These are phyloP conservation scores for Tetrax tetrax DNA, from an alignment of 2,113 vertebrate genomes.

Conservation along the genomic window DNA sequence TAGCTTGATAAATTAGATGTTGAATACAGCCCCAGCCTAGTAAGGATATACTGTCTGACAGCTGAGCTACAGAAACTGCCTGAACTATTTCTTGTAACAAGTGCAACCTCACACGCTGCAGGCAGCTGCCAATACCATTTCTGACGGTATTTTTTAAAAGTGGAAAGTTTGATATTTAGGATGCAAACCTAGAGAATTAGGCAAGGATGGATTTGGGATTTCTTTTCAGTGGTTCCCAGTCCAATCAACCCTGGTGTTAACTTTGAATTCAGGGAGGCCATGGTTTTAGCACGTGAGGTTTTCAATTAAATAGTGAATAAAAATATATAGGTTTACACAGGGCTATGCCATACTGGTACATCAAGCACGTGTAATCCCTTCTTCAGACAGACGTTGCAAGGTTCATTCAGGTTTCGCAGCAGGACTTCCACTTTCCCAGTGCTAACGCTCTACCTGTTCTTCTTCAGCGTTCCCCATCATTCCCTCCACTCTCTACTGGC, in stretches of 20 bases:
- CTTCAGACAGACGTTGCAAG: not conserved
- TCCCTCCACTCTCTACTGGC: not conserved
- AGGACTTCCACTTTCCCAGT: not conserved
- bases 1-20: not conserved
- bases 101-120: not conserved
- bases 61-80: not conserved
- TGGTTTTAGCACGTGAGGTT: not conserved
- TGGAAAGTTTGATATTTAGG: not conserved
- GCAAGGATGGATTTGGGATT: not conserved
- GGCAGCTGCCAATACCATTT: not conserved
- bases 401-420: not conserved
- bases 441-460: not conserved
- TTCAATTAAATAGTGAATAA: not conserved
- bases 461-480: not conserved
- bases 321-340: not conserved
- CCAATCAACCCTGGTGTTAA: not conserved
- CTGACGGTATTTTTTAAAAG: not conserved
- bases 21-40: not conserved
- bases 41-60: not conserved
- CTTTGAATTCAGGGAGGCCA: not conserved
- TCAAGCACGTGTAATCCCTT: not conserved
- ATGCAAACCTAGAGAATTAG: not conserved
- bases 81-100: not conserved
- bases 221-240: not conserved
- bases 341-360: not conserved